Base-by-base conservation (phyloP, 2,888 invertebrate genomes). In the Petrolisthes cinctipes region DNA sequence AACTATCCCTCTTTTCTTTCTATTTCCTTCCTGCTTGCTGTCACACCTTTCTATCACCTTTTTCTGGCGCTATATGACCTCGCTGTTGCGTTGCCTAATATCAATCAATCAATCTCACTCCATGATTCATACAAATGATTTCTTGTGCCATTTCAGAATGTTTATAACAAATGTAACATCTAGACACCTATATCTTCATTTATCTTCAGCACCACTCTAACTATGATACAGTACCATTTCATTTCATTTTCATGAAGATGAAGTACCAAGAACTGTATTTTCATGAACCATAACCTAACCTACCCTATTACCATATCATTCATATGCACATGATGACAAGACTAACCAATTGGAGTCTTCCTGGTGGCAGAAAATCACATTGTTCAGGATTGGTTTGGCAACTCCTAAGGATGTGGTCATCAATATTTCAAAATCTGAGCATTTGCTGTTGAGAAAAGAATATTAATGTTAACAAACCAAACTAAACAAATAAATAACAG, bases 351-450 rank as follows among this genome's bases (percentile, higher is more conserved):
- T 96, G 0, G 98, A 96, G 91, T 99, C 98, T 93, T 99, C 99
- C 94, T 99, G 99, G 92, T 99, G 99, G 92, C 99, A 99, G 93
- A 99, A 99, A 91, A 99, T 96, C 0, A 99, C 99, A 92, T 97
- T 97, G 92, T 97, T 98, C 87, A 99, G 94, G 89, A 99, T 97
- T 0, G 99, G 95, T 92, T 97, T 97, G 0, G 99, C 97, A 0
- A 99, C 98, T 90, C 99, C 98, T 93, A 96, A 92, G 91, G 94
- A 92, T 75, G 93, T 92, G 89, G 95, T 94, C 94, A 98, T 95
- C 92, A 97, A 95, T 66, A 93, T 92, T 92, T 97, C 95, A 83
- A 96, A 94, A 92, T 97, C 96, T 0, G 94, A 94, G 93, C 96
- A 96, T 92, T 96, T 94, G 68, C 88, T 90, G 81, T 66, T 83